Evolutionary conservation across 2,113 vertebrate species (phyloP).

Genomic region (Gymnobelideus leadbeateri): DNA sequence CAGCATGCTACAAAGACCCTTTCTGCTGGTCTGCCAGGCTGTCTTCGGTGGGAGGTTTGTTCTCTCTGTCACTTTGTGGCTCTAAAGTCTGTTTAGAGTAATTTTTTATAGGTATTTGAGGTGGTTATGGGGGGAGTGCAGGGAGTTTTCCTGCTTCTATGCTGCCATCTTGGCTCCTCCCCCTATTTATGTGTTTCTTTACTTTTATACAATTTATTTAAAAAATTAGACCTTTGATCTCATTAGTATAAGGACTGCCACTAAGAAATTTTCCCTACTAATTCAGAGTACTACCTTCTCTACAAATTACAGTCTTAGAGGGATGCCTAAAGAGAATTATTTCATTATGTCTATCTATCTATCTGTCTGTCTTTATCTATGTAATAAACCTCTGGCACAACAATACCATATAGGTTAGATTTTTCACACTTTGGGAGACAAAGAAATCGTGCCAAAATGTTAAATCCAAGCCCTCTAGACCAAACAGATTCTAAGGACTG

Average conservation of each 20-base stretch:
- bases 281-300: neutral
- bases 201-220: neutral
- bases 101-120: too few species aligned
- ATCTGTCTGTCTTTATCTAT: neutral
- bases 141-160: too few species aligned
- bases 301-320: neutral
- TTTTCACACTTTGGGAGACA: neutral
- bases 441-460: neutral
- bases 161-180: too few species aligned
- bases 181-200: neutral
- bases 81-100: too few species aligned
- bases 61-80: too few species aligned
- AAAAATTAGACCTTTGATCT: neutral
- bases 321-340: neutral
- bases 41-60: too few species aligned
- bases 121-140: too few species aligned
- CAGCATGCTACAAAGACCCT: too few species aligned
- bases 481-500: neutral
- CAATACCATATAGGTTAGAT: neutral
- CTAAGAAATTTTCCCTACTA: neutral
- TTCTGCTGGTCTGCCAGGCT: too few species aligned
- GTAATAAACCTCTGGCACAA: neutral
- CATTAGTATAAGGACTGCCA: neutral
- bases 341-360: neutral
- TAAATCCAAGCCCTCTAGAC: neutral